Base-by-base conservation (phyloP, 2,113 vertebrate species). In the Rousettus leschenaultii region DNA sequence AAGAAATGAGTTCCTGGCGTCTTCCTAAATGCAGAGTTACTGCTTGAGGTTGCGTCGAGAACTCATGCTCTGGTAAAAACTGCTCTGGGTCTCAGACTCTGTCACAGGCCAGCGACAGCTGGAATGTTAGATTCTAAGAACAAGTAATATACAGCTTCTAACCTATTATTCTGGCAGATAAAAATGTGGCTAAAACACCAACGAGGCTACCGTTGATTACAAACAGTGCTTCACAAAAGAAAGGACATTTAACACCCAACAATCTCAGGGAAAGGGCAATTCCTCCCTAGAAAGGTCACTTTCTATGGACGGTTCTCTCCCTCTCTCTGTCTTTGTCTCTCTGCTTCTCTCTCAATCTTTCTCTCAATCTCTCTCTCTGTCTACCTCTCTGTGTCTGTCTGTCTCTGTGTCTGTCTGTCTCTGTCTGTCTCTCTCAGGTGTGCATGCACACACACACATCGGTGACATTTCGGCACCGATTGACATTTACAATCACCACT, bases 391-490 rank as follows among this genome's bases (percentile, higher is more conserved):
- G 43, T 45, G 11, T 48, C 45, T 48, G 12, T 48, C 45, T 48
- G 12, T 48, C 45, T 48, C 45, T 48, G 45, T 43, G 6, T 79
- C 19, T 59, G 5, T 59, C 77, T 33, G 28, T 65, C 80, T 45
- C 24, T 57, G 18, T n/a, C 15, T 19, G 8, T 48, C 40, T 15
- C 38, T 35, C 24, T 6, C 38, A 3, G 10, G 10, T 2, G 3
- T 12, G 11, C 53, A 9, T 3, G 2, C 40, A 51, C 43, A 51
- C 38, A 12, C 28, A 11, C 5, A 48, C 2, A 19, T 12, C 15
- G 0, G 2, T 22, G 12, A 48, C 28, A 53, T 1, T 1, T 68
- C 10, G 1, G 16, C 55, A 13, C 0, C n/a, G n/a, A n/a, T n/a
- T n/a, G n/a, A n/a, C n/a, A 8, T 2, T 45, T 1, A 12, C 14